These are phyloP conservation scores for Aselliscus stoliczkanus DNA, from an alignment of 2,797 vertebrate species.

Conservation along the genomic window DNA sequence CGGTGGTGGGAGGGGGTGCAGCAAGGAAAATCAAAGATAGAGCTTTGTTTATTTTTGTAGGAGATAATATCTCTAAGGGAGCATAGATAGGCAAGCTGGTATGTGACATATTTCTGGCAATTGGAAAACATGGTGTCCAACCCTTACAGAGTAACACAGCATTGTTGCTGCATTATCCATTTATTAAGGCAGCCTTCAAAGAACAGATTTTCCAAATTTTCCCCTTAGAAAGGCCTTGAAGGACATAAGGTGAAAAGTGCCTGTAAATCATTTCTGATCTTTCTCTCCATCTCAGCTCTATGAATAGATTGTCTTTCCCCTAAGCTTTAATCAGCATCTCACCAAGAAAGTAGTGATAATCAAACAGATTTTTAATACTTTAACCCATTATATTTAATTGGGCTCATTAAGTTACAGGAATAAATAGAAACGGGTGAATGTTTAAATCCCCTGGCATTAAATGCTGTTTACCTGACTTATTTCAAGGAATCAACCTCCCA, in stretches of 20 bases:
- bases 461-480: constrained; percentile 71
- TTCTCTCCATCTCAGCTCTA: constrained; percentile 13
- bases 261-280: neutral
- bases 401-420: constrained; percentile 71
- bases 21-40: neutral
- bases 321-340: constrained; percentile 68
- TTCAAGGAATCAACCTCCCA: constrained; percentile 53
- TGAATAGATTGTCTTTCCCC: constrained; percentile 67
- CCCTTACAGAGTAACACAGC: neutral
- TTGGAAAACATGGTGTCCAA: neutral
- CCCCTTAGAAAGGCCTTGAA: neutral
- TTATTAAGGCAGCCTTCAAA: neutral
- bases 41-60: neutral
- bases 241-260: constrained; percentile 4
- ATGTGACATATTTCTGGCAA: neutral
- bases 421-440: constrained; percentile 75
- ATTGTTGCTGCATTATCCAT: neutral
- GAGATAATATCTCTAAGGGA: neutral
- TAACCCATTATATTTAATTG: constrained; percentile 73
- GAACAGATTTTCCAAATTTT: neutral
- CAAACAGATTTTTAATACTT: constrained; percentile 73
- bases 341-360: constrained; percentile 62
- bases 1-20: rapidly evolving
- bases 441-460: constrained; percentile 60
- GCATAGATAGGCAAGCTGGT: neutral